Conservation (phyloP, 2,888 invertebrate species). For the Dromius quadrimaculatus region DNA sequence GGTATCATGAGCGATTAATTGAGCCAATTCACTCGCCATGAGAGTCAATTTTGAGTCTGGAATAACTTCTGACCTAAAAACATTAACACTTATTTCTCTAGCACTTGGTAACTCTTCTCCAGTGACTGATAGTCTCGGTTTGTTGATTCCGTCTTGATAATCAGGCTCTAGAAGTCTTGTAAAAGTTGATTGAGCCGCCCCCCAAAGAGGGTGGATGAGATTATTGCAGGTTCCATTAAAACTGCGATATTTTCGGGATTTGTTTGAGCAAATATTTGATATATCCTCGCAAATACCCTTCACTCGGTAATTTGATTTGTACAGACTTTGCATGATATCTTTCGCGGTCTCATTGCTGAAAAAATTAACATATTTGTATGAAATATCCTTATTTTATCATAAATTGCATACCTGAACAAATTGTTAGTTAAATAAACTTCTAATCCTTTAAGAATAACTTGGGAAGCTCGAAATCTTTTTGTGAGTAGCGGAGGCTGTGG, state of each 20-base stretch:
- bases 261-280: conserved; percentile 44
- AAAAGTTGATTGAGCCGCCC: conserved; percentile 60
- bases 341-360: conserved; percentile 26
- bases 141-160: conserved; percentile 64
- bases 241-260: conserved; percentile 58
- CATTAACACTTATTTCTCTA: conserved; percentile 61
- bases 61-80: conserved; percentile 62
- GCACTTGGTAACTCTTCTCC: conserved; percentile 63
- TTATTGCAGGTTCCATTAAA: conserved; percentile 64
- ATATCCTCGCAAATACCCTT: conserved; percentile 45
- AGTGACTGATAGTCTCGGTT: conserved; percentile 61
- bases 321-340: conserved; percentile 55
- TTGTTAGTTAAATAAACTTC: conserved; percentile 36
- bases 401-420: conserved; percentile 3
- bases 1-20: conserved; percentile 73
- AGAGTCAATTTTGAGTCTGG: conserved; percentile 63
- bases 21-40: conserved; percentile 72
- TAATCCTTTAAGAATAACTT: conserved; percentile 34
- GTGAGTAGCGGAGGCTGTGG: background rate
- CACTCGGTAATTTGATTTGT: conserved; percentile 55
- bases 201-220: conserved; percentile 60
- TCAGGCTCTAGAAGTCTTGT: conserved; percentile 62
- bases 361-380: too few relatives aligned
- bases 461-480: conserved; percentile 1
- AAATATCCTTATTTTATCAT: too few relatives aligned